These are phyloP conservation scores for Anas acuta DNA, from an alignment of 2,797 vertebrate species.

Conservation along the genomic window DNA sequence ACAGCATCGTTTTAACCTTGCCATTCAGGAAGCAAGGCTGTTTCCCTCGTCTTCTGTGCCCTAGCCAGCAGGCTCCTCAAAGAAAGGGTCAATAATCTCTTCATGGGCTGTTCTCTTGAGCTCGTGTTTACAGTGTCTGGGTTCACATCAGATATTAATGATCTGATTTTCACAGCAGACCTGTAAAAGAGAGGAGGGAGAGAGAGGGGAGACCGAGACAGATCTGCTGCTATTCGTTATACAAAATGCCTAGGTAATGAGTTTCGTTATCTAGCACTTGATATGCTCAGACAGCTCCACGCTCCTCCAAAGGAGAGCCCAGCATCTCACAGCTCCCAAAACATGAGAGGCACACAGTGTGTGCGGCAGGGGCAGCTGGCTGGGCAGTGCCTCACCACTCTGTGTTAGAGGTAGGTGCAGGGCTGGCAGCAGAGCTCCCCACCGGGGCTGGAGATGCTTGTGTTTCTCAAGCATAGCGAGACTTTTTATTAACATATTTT, in stretches of 20 bases:
- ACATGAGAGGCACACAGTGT: neutral
- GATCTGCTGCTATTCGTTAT: neutral
- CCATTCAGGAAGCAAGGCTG: rapidly evolving
- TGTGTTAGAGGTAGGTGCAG: rapidly evolving
- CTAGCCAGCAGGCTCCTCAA: neutral
- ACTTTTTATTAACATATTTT: neutral
- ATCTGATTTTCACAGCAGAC: neutral
- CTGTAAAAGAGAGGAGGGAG: neutral
- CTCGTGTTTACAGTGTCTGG: neutral
- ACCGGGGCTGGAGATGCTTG: neutral
- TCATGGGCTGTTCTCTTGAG: neutral
- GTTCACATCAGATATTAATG: neutral
- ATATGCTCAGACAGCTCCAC: neutral
- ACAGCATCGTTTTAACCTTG: neutral
- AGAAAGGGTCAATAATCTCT: neutral
- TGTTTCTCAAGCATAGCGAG: neutral
- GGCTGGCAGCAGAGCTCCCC: neutral
- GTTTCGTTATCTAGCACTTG: neutral
- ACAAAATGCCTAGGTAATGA: neutral
- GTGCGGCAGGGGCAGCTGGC: neutral
- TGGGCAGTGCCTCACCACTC: neutral
- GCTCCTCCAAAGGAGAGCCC: neutral
- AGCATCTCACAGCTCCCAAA: neutral
- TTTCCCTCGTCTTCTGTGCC: neutral
- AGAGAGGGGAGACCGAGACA: neutral